Percentiles rank a stretch among this genome's conserved stretches.
Conservation (phyloP, 1,140 invertebrate genomes). For the Platyscapa corneri region DNA sequence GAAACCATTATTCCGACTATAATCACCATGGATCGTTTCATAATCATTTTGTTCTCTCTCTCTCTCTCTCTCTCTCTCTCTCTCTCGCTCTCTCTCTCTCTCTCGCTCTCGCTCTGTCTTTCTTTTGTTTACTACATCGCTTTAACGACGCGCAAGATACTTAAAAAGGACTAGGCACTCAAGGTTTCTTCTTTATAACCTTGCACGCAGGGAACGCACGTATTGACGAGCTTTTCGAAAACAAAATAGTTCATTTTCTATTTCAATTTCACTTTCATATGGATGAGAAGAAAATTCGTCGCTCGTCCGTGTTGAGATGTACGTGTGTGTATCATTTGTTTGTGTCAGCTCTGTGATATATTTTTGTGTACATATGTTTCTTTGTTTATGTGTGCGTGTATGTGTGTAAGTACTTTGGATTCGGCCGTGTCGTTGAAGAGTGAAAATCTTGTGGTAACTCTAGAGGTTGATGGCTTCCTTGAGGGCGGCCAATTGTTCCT, state of each 20-base stretch:
- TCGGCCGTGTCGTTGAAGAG: constrained; percentile 16
- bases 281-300: neutral
- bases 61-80: neutral
- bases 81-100: neutral
- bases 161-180: constrained; percentile 68
- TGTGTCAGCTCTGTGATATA: neutral
- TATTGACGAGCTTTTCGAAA: constrained; percentile 7
- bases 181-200: constrained; percentile 56
- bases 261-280: neutral
- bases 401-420: constrained; percentile 43
- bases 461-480: constrained; percentile 79
- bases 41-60: no score
- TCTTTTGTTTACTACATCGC: constrained; percentile 7
- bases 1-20: neutral
- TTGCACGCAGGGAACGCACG: constrained; percentile 50
- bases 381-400: neutral
- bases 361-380: neutral
- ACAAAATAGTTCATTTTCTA: neutral
- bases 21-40: neutral
- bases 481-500: constrained; percentile 87
- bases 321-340: neutral
- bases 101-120: neutral
- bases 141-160: constrained; percentile 52
- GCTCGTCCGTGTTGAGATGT: neutral
- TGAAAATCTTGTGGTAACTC: constrained; percentile 44